phyloP scores from a whole-genome alignment of 2,888 invertebrate genomes.

The Tetranychus truncatus region DNA sequence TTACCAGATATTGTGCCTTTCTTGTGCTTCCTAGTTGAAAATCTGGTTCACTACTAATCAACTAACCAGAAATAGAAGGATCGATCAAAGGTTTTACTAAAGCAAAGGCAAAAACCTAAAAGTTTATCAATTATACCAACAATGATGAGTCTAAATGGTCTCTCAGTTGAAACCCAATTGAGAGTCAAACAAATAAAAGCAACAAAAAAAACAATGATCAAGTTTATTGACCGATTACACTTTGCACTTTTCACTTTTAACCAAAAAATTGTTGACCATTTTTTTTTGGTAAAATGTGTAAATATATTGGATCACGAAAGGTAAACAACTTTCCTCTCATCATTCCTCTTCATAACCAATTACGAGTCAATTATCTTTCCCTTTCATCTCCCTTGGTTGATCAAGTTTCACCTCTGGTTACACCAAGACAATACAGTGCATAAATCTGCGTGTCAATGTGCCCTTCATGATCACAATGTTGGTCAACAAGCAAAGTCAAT shows the following conservation, averaged over 20 bases:
- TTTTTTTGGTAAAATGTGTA: neutral
- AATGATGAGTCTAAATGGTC: no score
- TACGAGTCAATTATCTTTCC: no score
- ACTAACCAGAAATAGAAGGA: neutral
- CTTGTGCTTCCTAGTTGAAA: neutral
- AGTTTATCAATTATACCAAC: no score
- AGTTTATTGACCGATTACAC: neutral
- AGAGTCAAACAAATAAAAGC: no score
- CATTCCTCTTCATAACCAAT: neutral
- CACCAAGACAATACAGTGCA: neutral
- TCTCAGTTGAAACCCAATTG: no score
- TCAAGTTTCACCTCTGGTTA: neutral
- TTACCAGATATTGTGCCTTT: neutral
- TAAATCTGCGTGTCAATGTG: neutral
- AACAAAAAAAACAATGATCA: no score
- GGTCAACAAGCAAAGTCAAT: neutral
- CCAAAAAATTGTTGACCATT: neutral
- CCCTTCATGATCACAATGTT: neutral
- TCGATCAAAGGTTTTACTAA: no score
- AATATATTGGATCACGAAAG: neutral
- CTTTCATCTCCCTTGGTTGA: neutral
- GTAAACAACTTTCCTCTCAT: neutral
- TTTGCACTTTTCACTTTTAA: neutral
- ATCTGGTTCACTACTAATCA: neutral
- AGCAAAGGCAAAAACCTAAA: no score